Evolutionary conservation across 2,113 vertebrate species (phyloP).

Genomic region (Mixornis gularis): DNA sequence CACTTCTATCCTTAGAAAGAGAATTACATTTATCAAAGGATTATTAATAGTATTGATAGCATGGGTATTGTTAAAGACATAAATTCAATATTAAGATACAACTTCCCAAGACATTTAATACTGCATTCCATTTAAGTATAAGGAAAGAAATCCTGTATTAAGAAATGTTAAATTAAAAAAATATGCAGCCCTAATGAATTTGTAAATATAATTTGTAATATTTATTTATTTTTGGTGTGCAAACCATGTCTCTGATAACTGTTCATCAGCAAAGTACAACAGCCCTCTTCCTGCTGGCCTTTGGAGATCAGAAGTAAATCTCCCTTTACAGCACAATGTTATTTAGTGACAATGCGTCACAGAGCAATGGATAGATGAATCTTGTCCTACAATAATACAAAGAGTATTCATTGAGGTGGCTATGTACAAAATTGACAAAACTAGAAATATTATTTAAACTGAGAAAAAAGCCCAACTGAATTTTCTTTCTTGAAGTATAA

Average conservation of each 20-base stretch:
- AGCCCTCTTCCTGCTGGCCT: neutral
- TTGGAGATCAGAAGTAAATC: neutral
- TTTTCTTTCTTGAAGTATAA: neutral
- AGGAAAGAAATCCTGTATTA: neutral
- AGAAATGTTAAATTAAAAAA: neutral
- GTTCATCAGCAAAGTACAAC: neutral
- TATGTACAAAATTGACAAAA: neutral
- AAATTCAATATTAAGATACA: neutral
- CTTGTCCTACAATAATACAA: neutral
- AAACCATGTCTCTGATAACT: neutral
- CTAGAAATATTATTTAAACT: neutral
- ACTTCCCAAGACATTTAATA: neutral
- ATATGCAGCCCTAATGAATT: neutral
- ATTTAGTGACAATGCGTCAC: neutral
- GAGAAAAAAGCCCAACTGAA: neutral
- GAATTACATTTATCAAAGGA: neutral
- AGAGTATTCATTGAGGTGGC: neutral
- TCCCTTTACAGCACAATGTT: neutral
- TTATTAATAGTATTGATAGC: neutral
- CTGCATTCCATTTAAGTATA: neutral
- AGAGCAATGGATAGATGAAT: neutral
- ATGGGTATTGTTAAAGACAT: neutral
- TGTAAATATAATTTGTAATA: neutral
- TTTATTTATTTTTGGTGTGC: neutral
- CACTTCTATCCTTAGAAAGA: neutral